phyloP scores from a whole-genome alignment of 2,797 vertebrate genomes.

The Adrianichthys oophorus region DNA sequence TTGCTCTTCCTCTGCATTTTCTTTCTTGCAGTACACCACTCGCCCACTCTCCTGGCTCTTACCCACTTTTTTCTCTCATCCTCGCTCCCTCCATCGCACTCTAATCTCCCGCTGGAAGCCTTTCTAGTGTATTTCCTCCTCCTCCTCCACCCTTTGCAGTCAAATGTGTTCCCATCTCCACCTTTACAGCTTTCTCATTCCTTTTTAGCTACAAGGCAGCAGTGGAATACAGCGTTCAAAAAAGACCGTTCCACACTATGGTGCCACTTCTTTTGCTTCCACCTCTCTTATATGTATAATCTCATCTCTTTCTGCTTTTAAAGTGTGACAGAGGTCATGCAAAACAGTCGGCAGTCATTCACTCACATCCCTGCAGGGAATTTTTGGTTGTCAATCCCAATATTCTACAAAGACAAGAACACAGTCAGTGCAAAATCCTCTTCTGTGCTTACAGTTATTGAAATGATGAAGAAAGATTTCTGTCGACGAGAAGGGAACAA shows the following conservation, averaged over 20 bases:
- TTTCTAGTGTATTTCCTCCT: slow-evolving; percentile 50
- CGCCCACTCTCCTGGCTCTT: slow-evolving; percentile 57
- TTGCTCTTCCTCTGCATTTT: slow-evolving; percentile 45
- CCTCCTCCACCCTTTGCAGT: slow-evolving; percentile 28
- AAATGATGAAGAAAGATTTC: slow-evolving; percentile 53
- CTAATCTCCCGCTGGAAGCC: slow-evolving; percentile 68
- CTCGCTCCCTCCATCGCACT: slow-evolving; percentile 39
- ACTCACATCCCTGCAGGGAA: slow-evolving; percentile 47
- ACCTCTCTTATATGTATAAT: slow-evolving; percentile 22
- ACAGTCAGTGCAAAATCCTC: slow-evolving; percentile 11
- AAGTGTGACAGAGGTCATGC: slow-evolving; percentile 37
- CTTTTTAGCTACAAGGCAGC: background rate
- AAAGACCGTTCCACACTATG: background rate
- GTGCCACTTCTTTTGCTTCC: slow-evolving; percentile 12
- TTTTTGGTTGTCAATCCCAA: slow-evolving; percentile 26
- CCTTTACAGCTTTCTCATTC: slow-evolving; percentile 5
- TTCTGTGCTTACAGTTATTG: slow-evolving; percentile 43
- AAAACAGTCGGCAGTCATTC: slow-evolving; percentile 43
- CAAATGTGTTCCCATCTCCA: slow-evolving; percentile 44
- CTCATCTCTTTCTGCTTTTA: slow-evolving; percentile 37
- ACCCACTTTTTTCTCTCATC: slow-evolving; percentile 51
- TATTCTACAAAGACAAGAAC: slow-evolving; percentile 16
- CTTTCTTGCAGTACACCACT: slow-evolving; percentile 33
- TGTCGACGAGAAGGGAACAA: slow-evolving; percentile 41
- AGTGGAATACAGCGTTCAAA: background rate